These are phyloP conservation scores for Puntigrus tetrazona DNA, from an alignment of 2,113 vertebrate genomes.

Conservation along the genomic window DNA sequence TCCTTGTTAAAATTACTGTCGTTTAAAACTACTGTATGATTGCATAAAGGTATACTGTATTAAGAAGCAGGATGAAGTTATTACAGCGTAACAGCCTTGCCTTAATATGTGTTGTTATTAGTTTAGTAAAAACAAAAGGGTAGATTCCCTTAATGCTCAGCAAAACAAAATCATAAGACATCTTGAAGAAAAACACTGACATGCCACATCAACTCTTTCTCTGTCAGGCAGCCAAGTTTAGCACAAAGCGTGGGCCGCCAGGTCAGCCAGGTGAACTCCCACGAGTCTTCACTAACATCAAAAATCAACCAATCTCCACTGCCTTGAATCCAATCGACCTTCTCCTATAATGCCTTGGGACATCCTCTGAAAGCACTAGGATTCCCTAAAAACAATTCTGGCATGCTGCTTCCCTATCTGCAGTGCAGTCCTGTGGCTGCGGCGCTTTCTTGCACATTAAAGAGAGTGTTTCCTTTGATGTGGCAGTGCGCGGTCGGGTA, in stretches of 20 bases:
- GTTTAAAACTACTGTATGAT: not conserved
- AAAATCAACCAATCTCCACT: conserved; percentile 35
- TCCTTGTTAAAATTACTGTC: not conserved
- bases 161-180: not conserved
- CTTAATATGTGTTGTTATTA: not conserved
- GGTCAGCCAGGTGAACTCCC: conserved; percentile 45
- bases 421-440: conserved; percentile 11
- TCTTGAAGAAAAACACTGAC: conserved; percentile 17
- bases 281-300: conserved; percentile 6
- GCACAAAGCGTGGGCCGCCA: conserved; percentile 10
- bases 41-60: not conserved
- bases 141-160: not conserved
- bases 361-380: conserved; percentile 9
- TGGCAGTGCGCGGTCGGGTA: not conserved
- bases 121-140: not conserved
- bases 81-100: not conserved
- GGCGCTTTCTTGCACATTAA: conserved; percentile 1
- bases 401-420: not conserved
- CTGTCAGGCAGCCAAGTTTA: conserved; percentile 25
- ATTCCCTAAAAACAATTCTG: conserved; percentile 28
- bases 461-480: conserved; percentile 18
- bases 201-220: conserved; percentile 31
- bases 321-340: conserved; percentile 20
- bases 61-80: not conserved
- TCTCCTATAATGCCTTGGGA: conserved; percentile 1